Evolutionary conservation across 1,140 invertebrate species (phyloP), one percentile per base, ranked within the genome.

Genomic region (Plodia interpunctella): DNA sequence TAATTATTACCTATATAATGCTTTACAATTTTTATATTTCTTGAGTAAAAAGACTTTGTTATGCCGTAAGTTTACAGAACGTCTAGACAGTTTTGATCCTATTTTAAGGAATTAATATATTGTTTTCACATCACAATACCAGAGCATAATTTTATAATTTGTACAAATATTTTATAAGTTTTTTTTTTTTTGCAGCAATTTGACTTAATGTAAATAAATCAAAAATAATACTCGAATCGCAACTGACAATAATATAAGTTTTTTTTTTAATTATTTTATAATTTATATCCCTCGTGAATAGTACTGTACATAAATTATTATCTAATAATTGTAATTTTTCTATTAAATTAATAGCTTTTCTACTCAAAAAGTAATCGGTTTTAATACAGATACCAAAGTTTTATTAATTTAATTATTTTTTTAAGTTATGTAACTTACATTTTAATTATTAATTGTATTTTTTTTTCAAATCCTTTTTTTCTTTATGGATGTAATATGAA

Each of bases 311-410:
- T 88, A 87, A 65, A 76, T 74, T 62, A 73, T 76, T 65, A 32
- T 32, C 30, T 8, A 72, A 65, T 63, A 66, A 62, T 44, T 80
- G 72, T 82, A 84, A 72, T 73, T 79, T 79, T 77, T 76, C 66
- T 73, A 66, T 70, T 68, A 70, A 51, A 72, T 79, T 76, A 74
- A 78, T 79, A 87, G 80, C 80, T 79, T 87, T 83, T 87, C 72
- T 80, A 80, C 70, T 76, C 70, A 78, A 84, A 88, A 87, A 81
- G 79, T 80, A 86, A 83, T 87, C 78, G 81, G 82, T 83, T 76
- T 81, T 85, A 85, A 86, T 81, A 80, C 78, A 81, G 70, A 88
- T 88, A 87, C 86, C 86, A 88, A 88, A 88, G 85, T 88, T 87
- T 84, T 80, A 81, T 76, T 87, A 86, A 80, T 85, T 76, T 87